Percentiles rank a stretch among this genome's conserved stretches.
phyloP scores from a whole-genome alignment of 2,888 invertebrate genomes.

The Subacronicta megacephala region DNA sequence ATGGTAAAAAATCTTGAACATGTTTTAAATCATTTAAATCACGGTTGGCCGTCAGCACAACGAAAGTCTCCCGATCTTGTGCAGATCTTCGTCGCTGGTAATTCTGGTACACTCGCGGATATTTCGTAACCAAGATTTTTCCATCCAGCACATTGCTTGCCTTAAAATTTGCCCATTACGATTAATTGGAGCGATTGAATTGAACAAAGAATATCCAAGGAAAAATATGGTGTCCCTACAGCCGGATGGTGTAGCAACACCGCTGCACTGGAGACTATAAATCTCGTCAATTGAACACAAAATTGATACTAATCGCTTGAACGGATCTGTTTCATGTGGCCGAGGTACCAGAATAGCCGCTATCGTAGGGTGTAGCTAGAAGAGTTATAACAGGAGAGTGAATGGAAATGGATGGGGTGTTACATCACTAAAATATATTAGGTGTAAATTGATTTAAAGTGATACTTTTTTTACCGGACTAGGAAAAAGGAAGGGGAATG shows the following conservation, averaged over 20 bases:
- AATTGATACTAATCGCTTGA: conserved; percentile 64
- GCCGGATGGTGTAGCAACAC: conserved; percentile 52
- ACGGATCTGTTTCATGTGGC: conserved; percentile 46
- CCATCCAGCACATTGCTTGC: too few relatives aligned
- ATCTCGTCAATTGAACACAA: conserved; percentile 65
- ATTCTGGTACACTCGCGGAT: too few relatives aligned
- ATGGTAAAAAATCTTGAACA: conserved; percentile 21
- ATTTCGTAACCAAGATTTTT: too few relatives aligned
- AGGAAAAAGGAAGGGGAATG: too few relatives aligned
- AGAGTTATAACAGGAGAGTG: conserved; percentile 15
- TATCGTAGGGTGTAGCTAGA: background rate
- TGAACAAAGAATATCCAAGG: background rate
- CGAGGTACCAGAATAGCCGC: conserved; percentile 35
- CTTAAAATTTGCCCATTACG: too few relatives aligned
- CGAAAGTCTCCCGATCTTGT: too few relatives aligned
- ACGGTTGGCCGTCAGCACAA: too few relatives aligned
- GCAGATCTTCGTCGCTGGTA: too few relatives aligned
- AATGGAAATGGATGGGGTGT: conserved; percentile 12
- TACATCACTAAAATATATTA: background rate
- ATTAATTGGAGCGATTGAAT: too few relatives aligned
- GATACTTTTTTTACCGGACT: too few relatives aligned
- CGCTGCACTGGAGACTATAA: conserved; percentile 58
- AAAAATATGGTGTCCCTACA: conserved; percentile 42
- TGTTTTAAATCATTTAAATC: too few relatives aligned
- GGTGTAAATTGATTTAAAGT: background rate